phyloP scores from a whole-genome alignment of 2,888 invertebrate genomes.

The Lasioglossum lativentre region DNA sequence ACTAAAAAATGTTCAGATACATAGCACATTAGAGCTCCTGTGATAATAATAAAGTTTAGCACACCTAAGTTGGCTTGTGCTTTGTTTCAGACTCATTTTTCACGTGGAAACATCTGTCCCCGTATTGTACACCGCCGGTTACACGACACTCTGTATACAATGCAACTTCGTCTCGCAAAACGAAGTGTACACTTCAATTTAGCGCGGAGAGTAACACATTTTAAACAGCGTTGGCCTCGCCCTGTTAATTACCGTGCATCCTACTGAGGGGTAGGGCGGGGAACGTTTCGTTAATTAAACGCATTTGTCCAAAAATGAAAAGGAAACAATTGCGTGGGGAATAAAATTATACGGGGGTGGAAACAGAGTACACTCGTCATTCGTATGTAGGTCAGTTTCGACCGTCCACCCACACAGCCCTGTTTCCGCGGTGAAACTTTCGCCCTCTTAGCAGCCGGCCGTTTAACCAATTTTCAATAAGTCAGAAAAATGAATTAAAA shows the following conservation, averaged over 20 bases:
- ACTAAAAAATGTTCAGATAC: not conserved
- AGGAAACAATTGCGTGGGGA: conserved; percentile 20
- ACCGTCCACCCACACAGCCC: not conserved
- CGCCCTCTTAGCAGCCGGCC: conserved; percentile 23
- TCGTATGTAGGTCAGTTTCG: conserved; percentile 41
- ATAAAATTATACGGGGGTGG: conserved; percentile 14
- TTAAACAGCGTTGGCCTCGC: not conserved
- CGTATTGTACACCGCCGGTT: not conserved
- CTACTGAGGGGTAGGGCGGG: not conserved
- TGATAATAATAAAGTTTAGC: not conserved
- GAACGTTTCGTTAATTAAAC: conserved; percentile 41
- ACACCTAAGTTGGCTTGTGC: not conserved
- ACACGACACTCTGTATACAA: not conserved
- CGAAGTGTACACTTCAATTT: conserved; percentile 22
- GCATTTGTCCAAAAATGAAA: conserved; percentile 13
- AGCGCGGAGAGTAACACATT: conserved; percentile 3
- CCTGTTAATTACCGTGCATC: conserved; percentile 37
- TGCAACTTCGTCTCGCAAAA: not conserved
- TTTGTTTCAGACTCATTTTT: not conserved
- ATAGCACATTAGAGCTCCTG: not conserved
- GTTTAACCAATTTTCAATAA: conserved; percentile 51
- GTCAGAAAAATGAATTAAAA: conserved; percentile 51
- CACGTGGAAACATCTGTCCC: not conserved
- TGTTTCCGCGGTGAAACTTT: conserved; percentile 19
- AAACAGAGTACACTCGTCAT: conserved; percentile 12